Conservation (phyloP, 2,113 vertebrate genomes). For the Pedionomus torquatus region DNA sequence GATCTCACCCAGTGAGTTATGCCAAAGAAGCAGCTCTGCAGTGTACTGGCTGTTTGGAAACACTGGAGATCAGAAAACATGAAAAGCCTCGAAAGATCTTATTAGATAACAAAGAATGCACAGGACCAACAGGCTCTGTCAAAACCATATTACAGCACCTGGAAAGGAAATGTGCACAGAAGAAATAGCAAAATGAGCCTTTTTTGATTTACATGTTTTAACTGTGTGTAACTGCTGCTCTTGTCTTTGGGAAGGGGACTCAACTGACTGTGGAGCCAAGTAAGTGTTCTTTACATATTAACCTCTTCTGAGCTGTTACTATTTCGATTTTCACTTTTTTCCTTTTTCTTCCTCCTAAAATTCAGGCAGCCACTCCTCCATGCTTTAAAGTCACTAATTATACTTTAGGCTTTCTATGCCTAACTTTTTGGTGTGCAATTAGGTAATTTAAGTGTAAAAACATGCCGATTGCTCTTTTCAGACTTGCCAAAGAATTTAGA, state of each 20-base stretch:
- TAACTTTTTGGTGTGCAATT: background rate
- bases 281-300: background rate
- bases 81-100: background rate
- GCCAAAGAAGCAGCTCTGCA: background rate
- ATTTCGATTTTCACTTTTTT: background rate
- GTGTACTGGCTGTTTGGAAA: background rate
- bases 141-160: background rate
- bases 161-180: background rate
- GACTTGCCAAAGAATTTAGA: background rate
- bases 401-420: background rate
- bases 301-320: background rate
- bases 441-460: background rate
- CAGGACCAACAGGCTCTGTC: background rate
- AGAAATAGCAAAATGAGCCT: background rate
- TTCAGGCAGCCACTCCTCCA: background rate
- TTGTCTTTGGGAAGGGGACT: conserved; percentile 9
- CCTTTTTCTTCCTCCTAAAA: background rate
- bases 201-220: background rate
- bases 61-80: background rate
- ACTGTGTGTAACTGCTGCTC: background rate
- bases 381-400: background rate
- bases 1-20: background rate
- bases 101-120: background rate
- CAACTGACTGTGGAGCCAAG: background rate
- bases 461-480: background rate